These are phyloP conservation scores for Oreohelix idahoensis DNA, from an alignment of 1,140 invertebrate genomes.

Conservation along the genomic window DNA sequence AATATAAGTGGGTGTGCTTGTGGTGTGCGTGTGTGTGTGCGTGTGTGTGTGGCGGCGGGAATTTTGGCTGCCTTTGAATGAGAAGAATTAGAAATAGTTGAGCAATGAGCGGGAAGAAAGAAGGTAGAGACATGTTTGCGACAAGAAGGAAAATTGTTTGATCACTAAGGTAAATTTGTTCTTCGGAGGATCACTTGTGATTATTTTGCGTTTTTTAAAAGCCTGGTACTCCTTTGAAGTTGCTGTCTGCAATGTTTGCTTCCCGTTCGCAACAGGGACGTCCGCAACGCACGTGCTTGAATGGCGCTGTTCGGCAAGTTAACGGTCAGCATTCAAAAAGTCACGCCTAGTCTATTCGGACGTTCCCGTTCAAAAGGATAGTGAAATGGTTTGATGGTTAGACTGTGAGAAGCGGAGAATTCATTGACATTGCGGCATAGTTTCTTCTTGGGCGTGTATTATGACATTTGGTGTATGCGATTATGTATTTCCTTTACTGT, in stretches of 20 bases:
- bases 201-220: constrained; percentile 56
- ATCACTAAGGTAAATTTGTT: constrained; percentile 56
- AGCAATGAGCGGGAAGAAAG: not conserved
- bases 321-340: not conserved
- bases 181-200: constrained; percentile 53
- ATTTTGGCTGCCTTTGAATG: not conserved
- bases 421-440: too few species aligned
- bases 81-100: not conserved
- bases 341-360: too few species aligned
- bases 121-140: constrained; percentile 41
- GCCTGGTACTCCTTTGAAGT: constrained; percentile 50
- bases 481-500: too few species aligned
- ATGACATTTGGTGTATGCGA: too few species aligned
- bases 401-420: too few species aligned
- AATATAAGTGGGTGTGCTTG: not conserved
- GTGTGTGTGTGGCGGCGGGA: not conserved
- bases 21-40: not conserved
- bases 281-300: not conserved
- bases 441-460: too few species aligned
- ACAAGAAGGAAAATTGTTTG: constrained; percentile 45
- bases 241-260: constrained; percentile 44
- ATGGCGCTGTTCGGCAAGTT: not conserved
- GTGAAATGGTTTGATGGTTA: too few species aligned
- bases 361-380: too few species aligned
- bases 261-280: not conserved